A percentile compares a stretch with the other conserved stretches of the same genome.
These are phyloP conservation scores for Phaonia tiefii DNA, from an alignment of 2,888 invertebrate genomes.

Conservation along the genomic window DNA sequence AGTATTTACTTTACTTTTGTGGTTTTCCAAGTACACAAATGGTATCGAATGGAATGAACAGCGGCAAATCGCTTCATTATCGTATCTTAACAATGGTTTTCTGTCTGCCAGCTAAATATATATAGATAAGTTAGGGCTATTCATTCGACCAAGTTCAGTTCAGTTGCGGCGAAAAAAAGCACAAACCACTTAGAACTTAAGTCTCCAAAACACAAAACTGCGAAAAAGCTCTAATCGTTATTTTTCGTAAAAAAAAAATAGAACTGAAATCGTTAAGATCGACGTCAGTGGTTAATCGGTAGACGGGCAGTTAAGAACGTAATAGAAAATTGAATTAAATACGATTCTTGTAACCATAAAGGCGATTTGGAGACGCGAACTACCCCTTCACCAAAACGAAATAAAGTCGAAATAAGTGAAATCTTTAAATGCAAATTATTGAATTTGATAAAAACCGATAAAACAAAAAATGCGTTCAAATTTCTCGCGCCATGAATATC, in stretches of 20 bases:
- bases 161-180: constrained; percentile 30
- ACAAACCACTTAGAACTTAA: constrained; percentile 35
- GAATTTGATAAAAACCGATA: constrained; percentile 21
- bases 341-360: constrained; percentile 10
- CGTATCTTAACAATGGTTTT: constrained; percentile 55
- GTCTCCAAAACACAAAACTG: neutral
- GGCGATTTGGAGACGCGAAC: constrained; percentile 6
- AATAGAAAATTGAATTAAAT: constrained; percentile 41
- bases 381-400: neutral
- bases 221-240: constrained; percentile 59
- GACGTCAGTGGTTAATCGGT: constrained; percentile 75
- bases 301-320: constrained; percentile 74
- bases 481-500: constrained; percentile 75
- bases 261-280: constrained; percentile 61
- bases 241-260: constrained; percentile 49
- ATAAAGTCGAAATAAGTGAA: too few species aligned
- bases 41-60: constrained; percentile 9
- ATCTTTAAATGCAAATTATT: neutral
- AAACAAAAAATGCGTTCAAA: constrained; percentile 73
- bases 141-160: constrained; percentile 16
- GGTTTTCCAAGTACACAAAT: constrained; percentile 25
- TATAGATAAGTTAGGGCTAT: constrained; percentile 60
- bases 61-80: constrained; percentile 2
- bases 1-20: constrained; percentile 49
- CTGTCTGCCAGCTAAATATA: too few species aligned